Evolutionary conservation across 2,113 vertebrate genomes (phyloP).

Genomic region (Phylloscopus trochiloides): DNA sequence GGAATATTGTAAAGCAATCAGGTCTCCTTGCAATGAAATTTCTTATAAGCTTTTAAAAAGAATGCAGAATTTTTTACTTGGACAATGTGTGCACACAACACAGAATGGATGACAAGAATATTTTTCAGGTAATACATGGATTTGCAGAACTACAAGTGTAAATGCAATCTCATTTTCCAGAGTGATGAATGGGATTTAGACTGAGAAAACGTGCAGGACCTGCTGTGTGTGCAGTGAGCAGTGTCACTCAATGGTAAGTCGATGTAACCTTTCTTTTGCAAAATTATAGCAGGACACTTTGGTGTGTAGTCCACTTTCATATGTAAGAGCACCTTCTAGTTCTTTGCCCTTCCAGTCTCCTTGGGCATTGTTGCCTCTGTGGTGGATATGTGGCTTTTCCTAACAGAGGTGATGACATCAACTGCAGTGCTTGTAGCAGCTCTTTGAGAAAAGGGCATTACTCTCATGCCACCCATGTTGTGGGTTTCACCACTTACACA

Average conservation of each 20-base stretch:
- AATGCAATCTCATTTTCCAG: neutral
- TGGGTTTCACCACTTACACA: fast-evolving
- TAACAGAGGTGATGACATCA: neutral
- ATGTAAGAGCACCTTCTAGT: neutral
- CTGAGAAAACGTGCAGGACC: neutral
- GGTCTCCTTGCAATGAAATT: neutral
- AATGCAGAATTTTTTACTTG: neutral
- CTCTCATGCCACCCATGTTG: neutral
- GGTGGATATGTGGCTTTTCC: fast-evolving
- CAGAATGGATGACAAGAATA: neutral
- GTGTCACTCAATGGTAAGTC: neutral
- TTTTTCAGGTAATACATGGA: neutral
- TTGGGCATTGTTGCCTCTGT: neutral
- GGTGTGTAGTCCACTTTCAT: neutral
- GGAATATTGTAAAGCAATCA: neutral
- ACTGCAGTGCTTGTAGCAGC: neutral
- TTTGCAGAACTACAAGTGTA: neutral
- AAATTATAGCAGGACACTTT: neutral
- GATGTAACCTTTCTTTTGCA: neutral
- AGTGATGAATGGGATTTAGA: neutral
- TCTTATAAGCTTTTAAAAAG: neutral
- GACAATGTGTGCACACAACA: neutral
- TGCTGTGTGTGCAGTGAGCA: neutral
- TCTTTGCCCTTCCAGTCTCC: neutral
- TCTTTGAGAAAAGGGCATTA: neutral